These are phyloP conservation scores for Elanus axillaris DNA, from an alignment of 2,113 vertebrate genomes.

Conservation along the genomic window DNA sequence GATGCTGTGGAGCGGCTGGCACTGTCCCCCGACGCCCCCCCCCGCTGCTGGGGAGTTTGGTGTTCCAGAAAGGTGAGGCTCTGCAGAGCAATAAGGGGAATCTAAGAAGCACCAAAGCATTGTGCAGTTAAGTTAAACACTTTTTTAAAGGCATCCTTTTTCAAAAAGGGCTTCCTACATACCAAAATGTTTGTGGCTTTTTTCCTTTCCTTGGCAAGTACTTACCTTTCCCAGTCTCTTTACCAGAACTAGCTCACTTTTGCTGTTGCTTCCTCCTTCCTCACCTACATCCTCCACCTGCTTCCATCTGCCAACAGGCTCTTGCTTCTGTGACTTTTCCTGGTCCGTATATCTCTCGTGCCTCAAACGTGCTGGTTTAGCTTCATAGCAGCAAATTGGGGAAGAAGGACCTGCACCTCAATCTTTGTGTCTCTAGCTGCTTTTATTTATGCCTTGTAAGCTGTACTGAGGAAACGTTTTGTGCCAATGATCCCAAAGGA, in stretches of 20 bases:
- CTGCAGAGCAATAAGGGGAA: accelerated
- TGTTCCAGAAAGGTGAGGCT: neutral
- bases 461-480: accelerated
- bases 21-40: neutral
- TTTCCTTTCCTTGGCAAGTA: neutral
- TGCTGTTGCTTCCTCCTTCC: neutral
- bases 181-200: neutral
- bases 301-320: neutral
- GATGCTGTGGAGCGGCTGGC: neutral
- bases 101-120: accelerated
- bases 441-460: neutral
- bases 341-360: accelerated
- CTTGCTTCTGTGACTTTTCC: neutral
- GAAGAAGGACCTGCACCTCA: neutral
- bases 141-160: neutral
- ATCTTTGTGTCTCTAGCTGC: too few species aligned
- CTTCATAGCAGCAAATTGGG: neutral
- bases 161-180: neutral
- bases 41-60: accelerated
- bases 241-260: neutral
- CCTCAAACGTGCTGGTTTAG: neutral
- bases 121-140: neutral
- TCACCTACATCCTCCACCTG: neutral
- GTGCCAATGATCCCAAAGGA: neutral
- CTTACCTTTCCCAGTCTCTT: neutral